These are phyloP conservation scores for Pristiophorus japonicus DNA, from an alignment of 2,113 vertebrate genomes.

Conservation along the genomic window DNA sequence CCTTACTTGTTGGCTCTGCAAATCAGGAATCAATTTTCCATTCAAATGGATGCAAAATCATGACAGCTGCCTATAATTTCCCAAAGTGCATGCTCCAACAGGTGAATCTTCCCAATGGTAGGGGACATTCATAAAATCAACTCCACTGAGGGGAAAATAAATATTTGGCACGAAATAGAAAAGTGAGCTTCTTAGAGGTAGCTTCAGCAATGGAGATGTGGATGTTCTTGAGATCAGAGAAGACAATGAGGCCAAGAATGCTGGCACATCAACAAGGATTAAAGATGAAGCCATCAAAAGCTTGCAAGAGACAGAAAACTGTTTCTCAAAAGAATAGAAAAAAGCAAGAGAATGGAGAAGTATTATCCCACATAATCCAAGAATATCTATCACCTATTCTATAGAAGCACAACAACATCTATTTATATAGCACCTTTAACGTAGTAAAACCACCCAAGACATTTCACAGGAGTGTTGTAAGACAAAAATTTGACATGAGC, in stretches of 20 bases:
- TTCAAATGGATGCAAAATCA: neutral
- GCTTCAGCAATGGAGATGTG: neutral
- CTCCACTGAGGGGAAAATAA: neutral
- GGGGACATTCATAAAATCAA: neutral
- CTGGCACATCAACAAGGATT: neutral
- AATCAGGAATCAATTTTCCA: neutral
- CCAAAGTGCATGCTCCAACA: neutral
- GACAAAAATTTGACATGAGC: too few species aligned
- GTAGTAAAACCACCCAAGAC: too few species aligned
- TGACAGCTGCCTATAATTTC: neutral
- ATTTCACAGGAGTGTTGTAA: too few species aligned
- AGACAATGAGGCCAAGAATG: neutral
- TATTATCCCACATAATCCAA: neutral
- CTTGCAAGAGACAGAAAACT: neutral
- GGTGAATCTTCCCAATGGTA: neutral
- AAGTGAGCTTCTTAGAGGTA: neutral
- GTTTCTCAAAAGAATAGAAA: neutral
- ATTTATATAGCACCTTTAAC: too few species aligned
- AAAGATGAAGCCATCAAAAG: neutral
- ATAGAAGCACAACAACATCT: too few species aligned
- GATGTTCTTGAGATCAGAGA: neutral
- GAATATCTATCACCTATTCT: too few species aligned
- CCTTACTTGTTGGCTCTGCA: neutral
- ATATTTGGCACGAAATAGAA: neutral
- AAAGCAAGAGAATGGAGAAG: neutral